A percentile compares a stretch with the other conserved stretches of the same genome.
Conservation (phyloP, 1,140 invertebrate species). For the Drosophila guanche region DNA sequence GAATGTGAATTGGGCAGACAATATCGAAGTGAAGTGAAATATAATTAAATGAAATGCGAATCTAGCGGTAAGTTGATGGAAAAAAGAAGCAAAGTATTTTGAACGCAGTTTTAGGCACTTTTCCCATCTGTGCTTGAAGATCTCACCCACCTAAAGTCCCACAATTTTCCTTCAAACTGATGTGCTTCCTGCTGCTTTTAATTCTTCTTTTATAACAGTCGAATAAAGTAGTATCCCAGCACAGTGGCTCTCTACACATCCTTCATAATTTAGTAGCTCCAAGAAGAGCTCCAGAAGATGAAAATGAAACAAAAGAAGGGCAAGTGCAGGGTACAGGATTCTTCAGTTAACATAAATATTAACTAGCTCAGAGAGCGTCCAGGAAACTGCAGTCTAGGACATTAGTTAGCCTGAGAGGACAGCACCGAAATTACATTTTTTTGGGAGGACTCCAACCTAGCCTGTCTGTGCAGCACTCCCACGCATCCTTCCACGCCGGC, state of each 20-base stretch:
- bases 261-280: constrained; percentile 35
- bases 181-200: background rate
- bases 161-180: background rate
- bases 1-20: no score
- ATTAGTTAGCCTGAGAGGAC: constrained; percentile 57
- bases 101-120: no score
- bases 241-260: constrained; percentile 32
- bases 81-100: no score
- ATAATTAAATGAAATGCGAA: no score
- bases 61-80: no score
- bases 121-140: no score
- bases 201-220: background rate
- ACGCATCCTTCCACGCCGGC: constrained; percentile 3
- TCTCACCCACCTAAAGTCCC: background rate
- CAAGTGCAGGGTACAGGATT: constrained; percentile 14
- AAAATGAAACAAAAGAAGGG: constrained; percentile 16
- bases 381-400: constrained; percentile 39
- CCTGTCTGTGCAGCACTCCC: background rate
- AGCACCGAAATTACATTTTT: constrained; percentile 71
- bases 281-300: constrained; percentile 12
- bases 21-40: no score
- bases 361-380: constrained; percentile 49
- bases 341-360: constrained; percentile 68
- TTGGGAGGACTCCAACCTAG: constrained; percentile 15
- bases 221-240: background rate